phyloP scores from a whole-genome alignment of 2,888 invertebrate species.

The Chouioia cunea region DNA sequence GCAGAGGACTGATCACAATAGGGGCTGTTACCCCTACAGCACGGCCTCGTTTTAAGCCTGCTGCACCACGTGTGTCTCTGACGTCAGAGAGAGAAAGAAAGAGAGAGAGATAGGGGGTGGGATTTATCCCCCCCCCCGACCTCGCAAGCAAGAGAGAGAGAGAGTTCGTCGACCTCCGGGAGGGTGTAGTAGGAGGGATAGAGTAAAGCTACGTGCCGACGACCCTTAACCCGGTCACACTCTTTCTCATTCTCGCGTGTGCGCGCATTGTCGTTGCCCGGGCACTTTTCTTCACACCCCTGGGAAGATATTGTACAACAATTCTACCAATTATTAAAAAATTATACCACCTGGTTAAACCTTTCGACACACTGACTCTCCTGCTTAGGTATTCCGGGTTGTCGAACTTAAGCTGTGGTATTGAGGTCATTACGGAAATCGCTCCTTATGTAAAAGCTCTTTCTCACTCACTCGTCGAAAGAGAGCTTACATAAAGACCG shows the following conservation, averaged over 20 bases:
- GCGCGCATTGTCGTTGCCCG: too few relatives aligned
- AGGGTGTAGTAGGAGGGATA: background rate
- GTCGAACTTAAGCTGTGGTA: conserved; percentile 25
- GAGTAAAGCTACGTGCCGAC: conserved; percentile 51
- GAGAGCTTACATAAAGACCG: conserved; percentile 51
- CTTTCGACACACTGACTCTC: conserved; percentile 16
- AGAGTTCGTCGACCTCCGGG: conserved; percentile 52
- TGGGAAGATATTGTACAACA: too few relatives aligned
- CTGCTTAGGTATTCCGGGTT: conserved; percentile 21
- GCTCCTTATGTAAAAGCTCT: conserved; percentile 51
- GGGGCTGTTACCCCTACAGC: conserved; percentile 46
- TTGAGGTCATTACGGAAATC: conserved; percentile 45
- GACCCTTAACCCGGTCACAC: conserved; percentile 67
- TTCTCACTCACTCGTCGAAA: too few relatives aligned
- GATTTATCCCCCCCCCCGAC: conserved; percentile 36
- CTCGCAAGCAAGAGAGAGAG: conserved; percentile 26
- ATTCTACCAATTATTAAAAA: conserved; percentile 29
- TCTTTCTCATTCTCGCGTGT: too few relatives aligned
- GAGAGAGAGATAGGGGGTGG: too few relatives aligned
- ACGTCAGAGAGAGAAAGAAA: conserved; percentile 51
- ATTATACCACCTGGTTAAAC: background rate
- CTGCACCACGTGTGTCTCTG: conserved; percentile 42
- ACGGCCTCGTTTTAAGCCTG: conserved; percentile 39
- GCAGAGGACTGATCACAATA: background rate
- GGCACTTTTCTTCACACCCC: background rate